Evolutionary conservation across 2,888 invertebrate genomes (phyloP), one percentile per base, ranked within the genome.

Genomic region (Ormyrus nitidulus): DNA sequence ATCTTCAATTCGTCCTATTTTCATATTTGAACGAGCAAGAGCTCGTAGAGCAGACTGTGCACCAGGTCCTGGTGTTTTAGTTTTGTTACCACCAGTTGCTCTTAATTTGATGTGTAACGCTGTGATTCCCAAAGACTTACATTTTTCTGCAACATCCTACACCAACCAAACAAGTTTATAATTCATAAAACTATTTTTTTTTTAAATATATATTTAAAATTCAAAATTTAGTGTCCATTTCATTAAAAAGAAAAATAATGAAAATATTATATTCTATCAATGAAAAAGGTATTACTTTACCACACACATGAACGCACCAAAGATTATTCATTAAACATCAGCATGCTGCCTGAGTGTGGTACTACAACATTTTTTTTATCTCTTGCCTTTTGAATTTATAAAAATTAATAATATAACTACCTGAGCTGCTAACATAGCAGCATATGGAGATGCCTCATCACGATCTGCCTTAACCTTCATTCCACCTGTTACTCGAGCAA

Each of bases 391-490:
- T 19, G 19, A 19, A 19, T 19, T 19, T 11, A 62, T 62, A 59
- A 13, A 48, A 59, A 34, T 59, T 10, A 62, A 11, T 10, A 62
- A 11, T 49, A 64, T 49, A 64, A 49, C n/a, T 92, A 96, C 97
- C 94, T 99, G 99, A 85, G 99, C 99, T 87, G 99, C 99, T 92
- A 99, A 98, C 99, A 99, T 99, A 94, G 99, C 99, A 88, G 99
- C 99, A 91, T 99, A 99, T 68, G 99, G 99, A 66, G 99, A 99
- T 84, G 99, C 98, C 92, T 99, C 99, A 92, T 99, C 99, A 93
- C 99, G 95, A 93, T 99, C 99, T 87, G 99, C 99, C 92, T 99
- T 99, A 66, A 99, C 99, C 93, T 99, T 99, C 99, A 99, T 99
- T 82, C 98, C 98, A 87, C 98, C 97, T 86, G 99, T 99, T 75